Conservation (phyloP, 2,797 vertebrate genomes). For the Rachycentron canadum region DNA sequence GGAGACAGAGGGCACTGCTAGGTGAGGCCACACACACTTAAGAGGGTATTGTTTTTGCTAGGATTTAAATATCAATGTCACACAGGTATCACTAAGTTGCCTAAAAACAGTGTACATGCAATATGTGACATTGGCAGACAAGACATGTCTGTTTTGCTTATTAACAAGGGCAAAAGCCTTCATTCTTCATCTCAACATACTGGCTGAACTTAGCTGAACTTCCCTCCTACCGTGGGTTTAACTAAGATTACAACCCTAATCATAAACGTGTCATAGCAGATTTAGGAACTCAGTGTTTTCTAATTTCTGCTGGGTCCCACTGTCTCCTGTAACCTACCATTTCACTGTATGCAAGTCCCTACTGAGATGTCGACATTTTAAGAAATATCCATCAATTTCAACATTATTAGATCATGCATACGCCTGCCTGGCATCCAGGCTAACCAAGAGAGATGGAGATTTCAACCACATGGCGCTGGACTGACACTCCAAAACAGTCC, state of each 20-base stretch:
- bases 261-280: slow-evolving; percentile 70
- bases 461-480: slow-evolving; percentile 72
- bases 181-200: slow-evolving; percentile 20
- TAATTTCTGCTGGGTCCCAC: slow-evolving; percentile 34
- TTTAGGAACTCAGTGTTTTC: slow-evolving; percentile 58
- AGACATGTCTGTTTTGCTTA: slow-evolving; percentile 37
- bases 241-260: slow-evolving; percentile 61
- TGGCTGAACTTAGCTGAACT: slow-evolving; percentile 40
- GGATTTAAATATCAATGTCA: slow-evolving; percentile 24
- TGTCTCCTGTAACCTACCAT: slow-evolving; percentile 68
- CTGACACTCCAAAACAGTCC: slow-evolving; percentile 56
- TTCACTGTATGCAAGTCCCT: slow-evolving; percentile 40
- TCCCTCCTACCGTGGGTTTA: slow-evolving; percentile 31
- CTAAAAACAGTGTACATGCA: slow-evolving; percentile 30
- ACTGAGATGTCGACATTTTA: slow-evolving; percentile 64
- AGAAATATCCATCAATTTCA: slow-evolving; percentile 72
- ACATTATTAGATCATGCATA: slow-evolving; percentile 67
- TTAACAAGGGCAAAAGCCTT: slow-evolving; percentile 32
- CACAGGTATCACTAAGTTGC: background rate
- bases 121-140: slow-evolving; percentile 7
- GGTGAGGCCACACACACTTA: slow-evolving; percentile 73
- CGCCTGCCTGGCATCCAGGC: slow-evolving; percentile 49
- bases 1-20: slow-evolving; percentile 54
- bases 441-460: slow-evolving; percentile 65
- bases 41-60: slow-evolving; percentile 42